These are phyloP conservation scores for Onychomys leucogaster DNA, from an alignment of 2,797 vertebrate genomes.

Conservation along the genomic window DNA sequence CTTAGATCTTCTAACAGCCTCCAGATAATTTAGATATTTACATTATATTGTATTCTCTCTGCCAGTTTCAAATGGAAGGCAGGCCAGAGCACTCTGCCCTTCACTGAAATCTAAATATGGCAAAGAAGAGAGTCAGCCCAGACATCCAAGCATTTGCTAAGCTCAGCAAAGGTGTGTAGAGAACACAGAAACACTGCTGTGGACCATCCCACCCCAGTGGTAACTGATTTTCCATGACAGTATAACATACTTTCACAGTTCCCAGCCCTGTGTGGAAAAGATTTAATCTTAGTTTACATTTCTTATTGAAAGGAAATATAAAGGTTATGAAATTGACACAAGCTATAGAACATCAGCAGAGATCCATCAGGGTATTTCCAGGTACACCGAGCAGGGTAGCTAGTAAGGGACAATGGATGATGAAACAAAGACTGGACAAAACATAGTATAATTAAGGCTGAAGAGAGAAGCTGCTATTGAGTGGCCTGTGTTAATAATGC, in stretches of 20 bases:
- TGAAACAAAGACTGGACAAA: background rate
- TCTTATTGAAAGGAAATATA: conserved; percentile 51
- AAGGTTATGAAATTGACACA: conserved; percentile 29
- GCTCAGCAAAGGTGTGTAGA: background rate
- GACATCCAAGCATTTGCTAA: background rate
- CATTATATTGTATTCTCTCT: background rate
- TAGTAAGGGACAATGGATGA: background rate
- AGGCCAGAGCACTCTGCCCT: background rate
- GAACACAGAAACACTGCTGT: background rate
- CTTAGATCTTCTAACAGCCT: background rate
- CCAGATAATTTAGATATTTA: background rate
- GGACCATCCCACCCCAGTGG: background rate
- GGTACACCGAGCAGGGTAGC: background rate
- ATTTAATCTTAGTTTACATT: conserved; percentile 63
- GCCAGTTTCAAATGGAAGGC: conserved; percentile 19
- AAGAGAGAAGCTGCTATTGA: background rate
- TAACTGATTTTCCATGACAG: background rate
- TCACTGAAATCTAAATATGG: conserved; percentile 27
- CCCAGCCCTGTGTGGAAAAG: background rate
- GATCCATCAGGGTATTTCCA: background rate
- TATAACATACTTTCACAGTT: background rate
- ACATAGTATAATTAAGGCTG: background rate
- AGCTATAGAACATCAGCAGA: background rate
- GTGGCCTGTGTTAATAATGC: background rate
- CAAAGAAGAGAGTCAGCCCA: background rate